These are phyloP conservation scores for Temnothorax rugatulus DNA, from an alignment of 2,888 invertebrate genomes.

Conservation along the genomic window DNA sequence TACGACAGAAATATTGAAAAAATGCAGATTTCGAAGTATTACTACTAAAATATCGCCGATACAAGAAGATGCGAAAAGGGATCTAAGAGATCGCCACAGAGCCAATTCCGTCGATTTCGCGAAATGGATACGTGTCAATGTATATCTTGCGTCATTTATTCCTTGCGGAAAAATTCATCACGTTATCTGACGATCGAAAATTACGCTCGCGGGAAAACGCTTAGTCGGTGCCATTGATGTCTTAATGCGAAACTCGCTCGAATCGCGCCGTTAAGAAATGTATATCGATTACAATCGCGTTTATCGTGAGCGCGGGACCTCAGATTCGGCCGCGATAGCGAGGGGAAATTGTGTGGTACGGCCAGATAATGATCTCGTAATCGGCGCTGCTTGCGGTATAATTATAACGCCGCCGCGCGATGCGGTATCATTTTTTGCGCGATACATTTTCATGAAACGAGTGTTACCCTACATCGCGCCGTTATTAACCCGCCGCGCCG, in stretches of 20 bases:
- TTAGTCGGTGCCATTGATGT: conserved; percentile 52
- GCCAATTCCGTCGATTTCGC: background rate
- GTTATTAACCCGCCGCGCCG: conserved; percentile 24
- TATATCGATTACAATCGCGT: conserved; percentile 48
- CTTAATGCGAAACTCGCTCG: conserved; percentile 36
- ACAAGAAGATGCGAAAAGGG: background rate
- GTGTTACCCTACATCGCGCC: conserved; percentile 20
- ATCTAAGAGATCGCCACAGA: background rate
- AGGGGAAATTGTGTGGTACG: conserved; percentile 34
- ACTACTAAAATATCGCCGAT: background rate
- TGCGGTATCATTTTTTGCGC: conserved; percentile 37
- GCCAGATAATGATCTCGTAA: conserved; percentile 46
- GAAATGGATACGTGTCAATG: background rate
- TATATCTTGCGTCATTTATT: background rate
- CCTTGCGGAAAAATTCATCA: conserved; percentile 13
- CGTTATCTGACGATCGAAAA: conserved; percentile 29
- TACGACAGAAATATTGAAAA: background rate
- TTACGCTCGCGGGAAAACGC: conserved; percentile 10
- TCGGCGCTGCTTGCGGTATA: conserved; percentile 42
- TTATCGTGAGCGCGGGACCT: conserved; percentile 33
- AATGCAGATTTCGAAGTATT: background rate
- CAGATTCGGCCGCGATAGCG: conserved; percentile 40
- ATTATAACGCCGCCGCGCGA: conserved; percentile 38
- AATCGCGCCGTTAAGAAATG: conserved; percentile 23
- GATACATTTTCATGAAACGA: conserved; percentile 46